A percentile compares a stretch with the other conserved stretches of the same genome.
Evolutionary conservation across 37 sponge, comb jelly and placozoan genomes (phyloP).

Genomic region (Mnemiopsis leidyi): DNA sequence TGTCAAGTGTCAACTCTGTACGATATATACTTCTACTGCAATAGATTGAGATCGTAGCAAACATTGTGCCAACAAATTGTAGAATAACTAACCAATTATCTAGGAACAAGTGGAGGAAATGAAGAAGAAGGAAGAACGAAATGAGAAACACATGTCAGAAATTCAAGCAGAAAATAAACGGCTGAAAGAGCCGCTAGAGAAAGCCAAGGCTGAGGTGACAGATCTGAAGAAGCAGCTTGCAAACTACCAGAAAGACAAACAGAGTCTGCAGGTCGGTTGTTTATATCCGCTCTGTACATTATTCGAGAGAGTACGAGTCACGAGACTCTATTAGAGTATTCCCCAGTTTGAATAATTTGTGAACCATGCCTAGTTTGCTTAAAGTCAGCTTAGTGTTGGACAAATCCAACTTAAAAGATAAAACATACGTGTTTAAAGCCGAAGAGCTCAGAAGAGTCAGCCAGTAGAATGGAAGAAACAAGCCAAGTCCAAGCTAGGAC

Average conservation of each 20-base stretch:
- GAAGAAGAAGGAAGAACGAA: constrained; percentile 94
- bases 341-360: no score
- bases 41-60: no score
- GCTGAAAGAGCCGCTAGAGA: constrained; percentile 88
- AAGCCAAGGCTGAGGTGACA: constrained; percentile 86
- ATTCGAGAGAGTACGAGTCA: no score
- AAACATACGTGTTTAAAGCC: constrained; percentile 31
- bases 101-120: constrained; percentile 97
- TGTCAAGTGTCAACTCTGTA: no score
- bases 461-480: constrained; percentile 20
- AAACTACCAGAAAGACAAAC: constrained; percentile 94
- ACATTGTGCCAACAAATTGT: no score
- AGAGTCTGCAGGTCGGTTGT: constrained; percentile 69
- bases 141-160: constrained; percentile 92
- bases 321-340: no score
- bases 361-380: no score
- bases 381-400: no score
- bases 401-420: no score
- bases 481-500: constrained; percentile 20
- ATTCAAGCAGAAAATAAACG: constrained; percentile 89
- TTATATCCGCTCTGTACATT: no score
- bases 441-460: background rate
- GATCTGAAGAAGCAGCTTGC: constrained; percentile 87
- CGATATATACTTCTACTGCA: no score
- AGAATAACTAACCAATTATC: no score